Evolutionary conservation across 1,140 invertebrate genomes (phyloP).

Genomic region (Apis cerana): DNA sequence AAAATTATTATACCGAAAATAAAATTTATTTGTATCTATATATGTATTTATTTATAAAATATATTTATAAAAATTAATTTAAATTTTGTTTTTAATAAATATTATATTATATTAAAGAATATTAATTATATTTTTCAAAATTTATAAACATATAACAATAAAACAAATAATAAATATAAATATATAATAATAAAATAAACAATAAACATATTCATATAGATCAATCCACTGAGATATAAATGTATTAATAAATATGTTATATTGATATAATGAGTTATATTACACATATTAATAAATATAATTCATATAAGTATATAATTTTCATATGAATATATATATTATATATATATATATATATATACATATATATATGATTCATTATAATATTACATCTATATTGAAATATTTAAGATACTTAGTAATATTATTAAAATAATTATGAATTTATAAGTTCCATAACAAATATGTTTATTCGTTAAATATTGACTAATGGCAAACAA

Average conservation of each 20-base stretch:
- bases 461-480: conserved; percentile 32
- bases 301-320: not conserved
- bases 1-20: not conserved
- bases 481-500: not conserved
- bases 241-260: not conserved
- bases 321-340: too few species aligned
- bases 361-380: not conserved
- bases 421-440: conserved; percentile 17
- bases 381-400: not conserved
- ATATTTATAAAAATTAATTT: not conserved
- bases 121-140: not conserved
- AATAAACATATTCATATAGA: not conserved
- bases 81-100: not conserved
- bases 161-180: not conserved
- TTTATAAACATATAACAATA: too few species aligned
- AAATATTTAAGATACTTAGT: not conserved
- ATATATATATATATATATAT: not conserved
- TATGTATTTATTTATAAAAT: not conserved
- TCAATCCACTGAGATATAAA: not conserved
- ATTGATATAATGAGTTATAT: too few species aligned
- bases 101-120: not conserved
- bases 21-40: not conserved
- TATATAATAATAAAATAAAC: not conserved
- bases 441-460: conserved; percentile 23
- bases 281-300: not conserved